Conservation (phyloP, 2,888 invertebrate species). For the Pseudeuparius sepicola region DNA sequence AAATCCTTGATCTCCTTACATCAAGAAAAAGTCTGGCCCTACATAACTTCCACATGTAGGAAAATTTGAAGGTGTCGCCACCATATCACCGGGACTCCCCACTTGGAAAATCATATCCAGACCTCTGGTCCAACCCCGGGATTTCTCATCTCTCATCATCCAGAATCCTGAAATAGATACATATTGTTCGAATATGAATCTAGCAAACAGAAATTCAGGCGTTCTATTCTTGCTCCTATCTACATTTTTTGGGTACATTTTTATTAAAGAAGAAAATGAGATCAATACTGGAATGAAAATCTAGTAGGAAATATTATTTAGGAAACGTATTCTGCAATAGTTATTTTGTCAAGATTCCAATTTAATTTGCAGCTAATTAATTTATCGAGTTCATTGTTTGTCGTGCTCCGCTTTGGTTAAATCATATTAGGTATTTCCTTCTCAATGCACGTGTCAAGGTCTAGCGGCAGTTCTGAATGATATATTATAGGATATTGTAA, state of each 20-base stretch:
- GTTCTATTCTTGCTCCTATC: too few species aligned
- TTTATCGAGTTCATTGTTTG: too few species aligned
- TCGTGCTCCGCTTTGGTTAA: too few species aligned
- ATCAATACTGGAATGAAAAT: slow-evolving; percentile 6
- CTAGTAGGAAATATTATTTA: too few species aligned
- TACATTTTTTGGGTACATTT: background rate
- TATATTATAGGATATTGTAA: too few species aligned
- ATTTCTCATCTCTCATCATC: slow-evolving; percentile 69
- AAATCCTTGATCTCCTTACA: too few species aligned
- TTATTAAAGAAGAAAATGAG: background rate
- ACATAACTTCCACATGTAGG: slow-evolving; percentile 70
- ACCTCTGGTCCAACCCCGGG: slow-evolving; percentile 64
- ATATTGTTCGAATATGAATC: slow-evolving; percentile 5
- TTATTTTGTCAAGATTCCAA: too few species aligned
- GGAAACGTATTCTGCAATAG: too few species aligned
- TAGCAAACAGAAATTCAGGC: slow-evolving; percentile 6
- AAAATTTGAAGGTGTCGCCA: slow-evolving; percentile 58
- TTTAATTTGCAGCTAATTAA: too few species aligned
- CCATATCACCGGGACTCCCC: slow-evolving; percentile 55
- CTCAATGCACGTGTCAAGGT: too few species aligned
- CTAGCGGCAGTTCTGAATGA: too few species aligned
- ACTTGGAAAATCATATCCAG: slow-evolving; percentile 66
- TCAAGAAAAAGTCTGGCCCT: slow-evolving; percentile 65
- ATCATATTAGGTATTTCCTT: too few species aligned
- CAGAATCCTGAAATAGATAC: slow-evolving; percentile 52